A percentile compares a stretch with the other conserved stretches of the same genome.
These are phyloP conservation scores for Myrmophylax atrothorax DNA, from an alignment of 2,113 vertebrate genomes.

Conservation along the genomic window DNA sequence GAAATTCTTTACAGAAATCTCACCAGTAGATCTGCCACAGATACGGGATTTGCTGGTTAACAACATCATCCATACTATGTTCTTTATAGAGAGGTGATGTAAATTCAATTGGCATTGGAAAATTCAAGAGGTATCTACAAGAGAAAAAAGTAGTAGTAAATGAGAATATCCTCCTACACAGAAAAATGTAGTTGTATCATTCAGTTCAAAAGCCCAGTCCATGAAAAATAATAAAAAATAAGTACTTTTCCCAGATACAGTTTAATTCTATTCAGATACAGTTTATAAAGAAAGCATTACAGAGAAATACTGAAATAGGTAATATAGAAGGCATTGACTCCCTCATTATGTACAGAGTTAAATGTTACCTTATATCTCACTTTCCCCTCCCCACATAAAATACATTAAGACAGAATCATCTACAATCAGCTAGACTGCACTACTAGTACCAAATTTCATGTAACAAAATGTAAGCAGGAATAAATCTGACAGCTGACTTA, in stretches of 20 bases:
- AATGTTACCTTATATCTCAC: neutral
- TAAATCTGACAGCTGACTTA: neutral
- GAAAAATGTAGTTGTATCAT: neutral
- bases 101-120: conserved; percentile 82
- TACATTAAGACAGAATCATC: neutral
- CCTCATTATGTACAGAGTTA: neutral
- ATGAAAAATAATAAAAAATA: neutral
- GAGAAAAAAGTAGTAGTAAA: neutral
- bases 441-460: neutral
- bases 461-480: neutral
- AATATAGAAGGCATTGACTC: neutral
- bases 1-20: conserved; percentile 55
- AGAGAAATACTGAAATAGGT: neutral
- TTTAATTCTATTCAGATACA: neutral
- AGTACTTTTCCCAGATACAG: neutral
- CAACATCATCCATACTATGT: conserved; percentile 79
- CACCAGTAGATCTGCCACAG: conserved; percentile 93
- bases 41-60: conserved; percentile 83
- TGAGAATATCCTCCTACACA: neutral
- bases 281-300: neutral
- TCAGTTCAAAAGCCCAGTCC: neutral
- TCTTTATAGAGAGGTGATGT: conserved; percentile 77
- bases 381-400: neutral
- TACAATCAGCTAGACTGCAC: neutral
- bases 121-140: conserved; percentile 85